These are phyloP conservation scores for Bombus sibiricus DNA, from an alignment of 1,140 invertebrate species.

Conservation along the genomic window DNA sequence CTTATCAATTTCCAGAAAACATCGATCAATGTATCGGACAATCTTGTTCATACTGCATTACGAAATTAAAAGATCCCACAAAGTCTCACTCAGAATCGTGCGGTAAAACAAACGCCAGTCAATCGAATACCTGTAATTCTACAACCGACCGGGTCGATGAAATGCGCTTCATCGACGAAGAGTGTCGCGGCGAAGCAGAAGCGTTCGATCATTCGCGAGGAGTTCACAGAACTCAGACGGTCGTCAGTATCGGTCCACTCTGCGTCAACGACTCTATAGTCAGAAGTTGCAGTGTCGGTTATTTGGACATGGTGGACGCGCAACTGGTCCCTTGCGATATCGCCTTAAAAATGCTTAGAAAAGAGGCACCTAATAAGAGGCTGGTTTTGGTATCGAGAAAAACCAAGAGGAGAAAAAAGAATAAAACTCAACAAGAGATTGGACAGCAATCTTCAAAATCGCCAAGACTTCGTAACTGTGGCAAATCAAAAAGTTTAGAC, in stretches of 20 bases:
- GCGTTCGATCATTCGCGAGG: constrained; percentile 63
- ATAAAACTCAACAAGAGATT: constrained; percentile 73
- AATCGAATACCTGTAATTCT: constrained; percentile 2
- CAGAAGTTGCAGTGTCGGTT: constrained; percentile 92
- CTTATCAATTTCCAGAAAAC: constrained; percentile 73
- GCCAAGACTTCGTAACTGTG: constrained; percentile 88
- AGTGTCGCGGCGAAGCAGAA: constrained; percentile 76
- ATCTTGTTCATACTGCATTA: constrained; percentile 56
- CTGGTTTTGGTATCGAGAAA: constrained; percentile 88
- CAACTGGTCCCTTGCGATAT: constrained; percentile 88
- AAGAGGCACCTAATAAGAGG: constrained; percentile 88
- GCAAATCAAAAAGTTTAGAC: constrained; percentile 92
- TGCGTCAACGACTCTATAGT: constrained; percentile 88
- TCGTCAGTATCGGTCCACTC: constrained; percentile 86
- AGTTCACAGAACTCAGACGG: constrained; percentile 85
- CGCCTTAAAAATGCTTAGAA: constrained; percentile 87
- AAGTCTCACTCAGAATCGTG: constrained; percentile 63
- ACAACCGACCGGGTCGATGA: constrained; percentile 81
- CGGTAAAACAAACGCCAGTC: constrained; percentile 59
- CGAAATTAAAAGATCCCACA: constrained; percentile 69
- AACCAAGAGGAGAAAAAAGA: constrained; percentile 82
- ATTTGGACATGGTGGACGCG: constrained; percentile 90
- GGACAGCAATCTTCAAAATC: constrained; percentile 78
- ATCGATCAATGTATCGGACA: constrained; percentile 70
- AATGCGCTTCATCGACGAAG: constrained; percentile 87